Conservation (phyloP, 2,888 invertebrate species). For the Apotomis capreana region DNA sequence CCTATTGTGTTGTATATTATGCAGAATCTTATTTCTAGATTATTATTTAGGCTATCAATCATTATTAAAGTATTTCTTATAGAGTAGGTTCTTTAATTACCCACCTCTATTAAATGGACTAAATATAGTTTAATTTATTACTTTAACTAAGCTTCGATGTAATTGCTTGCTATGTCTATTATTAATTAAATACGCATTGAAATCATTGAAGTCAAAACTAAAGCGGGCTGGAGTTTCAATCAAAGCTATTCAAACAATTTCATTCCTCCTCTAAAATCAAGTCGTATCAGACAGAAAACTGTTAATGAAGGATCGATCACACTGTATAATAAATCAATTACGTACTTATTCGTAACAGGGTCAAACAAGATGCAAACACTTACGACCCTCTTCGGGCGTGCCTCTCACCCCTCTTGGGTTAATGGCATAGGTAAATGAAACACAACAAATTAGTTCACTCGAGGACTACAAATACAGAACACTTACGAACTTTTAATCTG, state of each 20-base stretch:
- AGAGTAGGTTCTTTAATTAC: neutral
- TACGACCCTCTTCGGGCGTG: constrained; percentile 11
- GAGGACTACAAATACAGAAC: neutral
- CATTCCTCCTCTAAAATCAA: neutral
- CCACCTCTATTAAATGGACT: neutral
- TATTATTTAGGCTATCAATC: no score
- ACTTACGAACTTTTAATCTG: neutral
- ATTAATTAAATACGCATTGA: neutral
- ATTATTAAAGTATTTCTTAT: no score
- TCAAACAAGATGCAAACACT: constrained; percentile 41
- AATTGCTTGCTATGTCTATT: neutral
- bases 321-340: constrained; percentile 38
- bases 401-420: constrained; percentile 16
- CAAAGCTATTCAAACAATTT: neutral
- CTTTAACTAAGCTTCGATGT: neutral
- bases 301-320: constrained; percentile 17
- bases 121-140: neutral
- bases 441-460: constrained; percentile 9
- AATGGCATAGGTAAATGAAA: constrained; percentile 14
- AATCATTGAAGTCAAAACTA: neutral
- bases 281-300: neutral
- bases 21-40: no score
- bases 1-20: no score
- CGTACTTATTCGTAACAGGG: constrained; percentile 16
- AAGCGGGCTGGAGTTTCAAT: neutral